Percentiles rank a stretch among this genome's conserved stretches.
Conservation (phyloP, 2,888 invertebrate genomes). For the Anagyrus pseudococci region DNA sequence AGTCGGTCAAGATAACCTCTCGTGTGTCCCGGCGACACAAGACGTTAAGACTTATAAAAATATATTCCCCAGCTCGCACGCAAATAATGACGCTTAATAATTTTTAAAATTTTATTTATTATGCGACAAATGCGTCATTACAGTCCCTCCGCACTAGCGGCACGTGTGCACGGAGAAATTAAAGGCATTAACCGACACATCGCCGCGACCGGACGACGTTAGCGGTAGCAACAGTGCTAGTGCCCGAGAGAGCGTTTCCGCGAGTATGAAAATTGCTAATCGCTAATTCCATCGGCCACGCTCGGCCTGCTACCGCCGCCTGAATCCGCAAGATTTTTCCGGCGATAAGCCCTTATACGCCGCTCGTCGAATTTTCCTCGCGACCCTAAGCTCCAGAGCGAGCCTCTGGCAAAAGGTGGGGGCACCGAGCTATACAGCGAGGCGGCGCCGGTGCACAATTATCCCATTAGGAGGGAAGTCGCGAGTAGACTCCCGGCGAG, state of each 20-base stretch:
- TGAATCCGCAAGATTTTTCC: slow-evolving; percentile 10
- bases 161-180: not conserved
- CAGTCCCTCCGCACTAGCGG: not conserved
- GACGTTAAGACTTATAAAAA: not conserved
- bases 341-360: not conserved
- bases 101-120: not conserved
- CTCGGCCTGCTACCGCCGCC: not conserved
- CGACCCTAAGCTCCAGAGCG: too few species aligned
- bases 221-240: too few species aligned
- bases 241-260: not conserved
- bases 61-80: not conserved
- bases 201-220: not conserved
- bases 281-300: not conserved
- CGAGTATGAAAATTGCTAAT: slow-evolving; percentile 17
- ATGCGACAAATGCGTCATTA: not conserved
- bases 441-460: slow-evolving; percentile 18
- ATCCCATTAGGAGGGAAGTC: slow-evolving; percentile 18
- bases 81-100: not conserved
- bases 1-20: not conserved
- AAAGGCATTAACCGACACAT: not conserved
- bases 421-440: too few species aligned
- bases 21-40: too few species aligned
- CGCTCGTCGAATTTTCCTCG: slow-evolving; percentile 16
- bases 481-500: too few species aligned
- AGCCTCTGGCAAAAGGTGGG: too few species aligned